Evolutionary conservation across 2,888 invertebrate genomes (phyloP).

Genomic region (Lithosia quadra): DNA sequence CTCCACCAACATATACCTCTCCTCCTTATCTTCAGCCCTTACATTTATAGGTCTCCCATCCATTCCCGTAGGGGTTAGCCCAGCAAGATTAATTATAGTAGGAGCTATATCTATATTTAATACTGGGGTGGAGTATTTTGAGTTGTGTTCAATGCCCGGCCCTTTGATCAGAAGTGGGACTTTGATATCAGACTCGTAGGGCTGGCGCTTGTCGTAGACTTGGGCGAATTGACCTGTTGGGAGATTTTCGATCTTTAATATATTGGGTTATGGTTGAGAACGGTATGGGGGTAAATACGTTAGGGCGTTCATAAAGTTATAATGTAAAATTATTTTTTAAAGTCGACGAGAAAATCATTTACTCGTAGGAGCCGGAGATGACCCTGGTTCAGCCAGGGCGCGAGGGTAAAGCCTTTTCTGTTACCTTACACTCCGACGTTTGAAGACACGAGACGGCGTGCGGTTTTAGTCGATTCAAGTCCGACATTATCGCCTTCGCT

Average conservation of each 20-base stretch:
- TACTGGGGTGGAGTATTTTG: slow-evolving; percentile 85
- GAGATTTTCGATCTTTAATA: background rate
- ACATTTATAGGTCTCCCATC: slow-evolving; percentile 86
- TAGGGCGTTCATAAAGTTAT: too few species aligned
- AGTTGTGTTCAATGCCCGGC: slow-evolving; percentile 87
- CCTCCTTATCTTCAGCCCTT: slow-evolving; percentile 1
- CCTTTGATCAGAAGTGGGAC: slow-evolving; percentile 94
- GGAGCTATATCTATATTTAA: slow-evolving; percentile 94
- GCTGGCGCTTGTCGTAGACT: slow-evolving; percentile 95
- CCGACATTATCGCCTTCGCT: too few species aligned
- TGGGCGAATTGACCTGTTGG: slow-evolving; percentile 93
- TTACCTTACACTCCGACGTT: too few species aligned
- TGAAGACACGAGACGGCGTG: too few species aligned
- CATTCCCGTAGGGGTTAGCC: slow-evolving; percentile 79
- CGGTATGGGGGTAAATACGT: too few species aligned
- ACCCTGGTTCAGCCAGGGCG: too few species aligned
- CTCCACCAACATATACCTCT: slow-evolving; percentile 90
- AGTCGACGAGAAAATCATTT: too few species aligned
- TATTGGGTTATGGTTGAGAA: background rate
- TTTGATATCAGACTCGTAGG: slow-evolving; percentile 95
- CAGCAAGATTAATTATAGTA: slow-evolving; percentile 92
- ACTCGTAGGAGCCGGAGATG: too few species aligned
- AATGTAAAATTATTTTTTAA: too few species aligned
- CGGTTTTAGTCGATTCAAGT: too few species aligned
- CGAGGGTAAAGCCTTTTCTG: too few species aligned